Conservation (phyloP, 2,113 vertebrate species). For the Trematocara nigrifrons region DNA sequence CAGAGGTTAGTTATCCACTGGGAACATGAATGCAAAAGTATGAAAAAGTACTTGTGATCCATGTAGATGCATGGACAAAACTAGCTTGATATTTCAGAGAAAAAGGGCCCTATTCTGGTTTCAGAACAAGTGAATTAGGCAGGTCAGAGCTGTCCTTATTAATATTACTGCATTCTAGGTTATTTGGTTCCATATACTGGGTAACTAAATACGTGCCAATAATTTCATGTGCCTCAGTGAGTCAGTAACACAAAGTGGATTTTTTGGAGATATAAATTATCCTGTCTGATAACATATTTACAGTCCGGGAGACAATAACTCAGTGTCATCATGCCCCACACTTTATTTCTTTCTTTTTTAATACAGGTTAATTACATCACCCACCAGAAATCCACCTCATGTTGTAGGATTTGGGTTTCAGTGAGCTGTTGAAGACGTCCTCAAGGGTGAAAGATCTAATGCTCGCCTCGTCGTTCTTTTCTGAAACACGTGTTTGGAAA, state of each 20-base stretch:
- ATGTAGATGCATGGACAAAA: neutral
- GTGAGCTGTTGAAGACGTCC: constrained; percentile 82
- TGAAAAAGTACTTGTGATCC: neutral
- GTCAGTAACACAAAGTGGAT: neutral
- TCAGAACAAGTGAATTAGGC: neutral
- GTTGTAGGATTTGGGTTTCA: constrained; percentile 80
- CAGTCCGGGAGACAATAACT: neutral
- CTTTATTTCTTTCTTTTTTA: neutral
- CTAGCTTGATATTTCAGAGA: neutral
- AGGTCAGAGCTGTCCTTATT: neutral
- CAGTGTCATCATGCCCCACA: neutral
- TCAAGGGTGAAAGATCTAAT: constrained; percentile 73
- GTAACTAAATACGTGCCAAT: neutral
- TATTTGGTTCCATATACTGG: neutral
- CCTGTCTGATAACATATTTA: neutral
- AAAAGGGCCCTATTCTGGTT: neutral
- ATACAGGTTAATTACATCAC: neutral
- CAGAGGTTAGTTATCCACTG: neutral
- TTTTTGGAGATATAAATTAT: neutral
- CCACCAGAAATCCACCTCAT: constrained; percentile 92
- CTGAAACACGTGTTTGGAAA: constrained; percentile 13
- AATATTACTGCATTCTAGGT: neutral
- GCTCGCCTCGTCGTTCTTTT: neutral
- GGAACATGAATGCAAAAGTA: neutral
- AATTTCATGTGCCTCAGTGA: neutral